These are phyloP conservation scores for Willisornis vidua DNA, from an alignment of 2,113 vertebrate species.

Conservation along the genomic window DNA sequence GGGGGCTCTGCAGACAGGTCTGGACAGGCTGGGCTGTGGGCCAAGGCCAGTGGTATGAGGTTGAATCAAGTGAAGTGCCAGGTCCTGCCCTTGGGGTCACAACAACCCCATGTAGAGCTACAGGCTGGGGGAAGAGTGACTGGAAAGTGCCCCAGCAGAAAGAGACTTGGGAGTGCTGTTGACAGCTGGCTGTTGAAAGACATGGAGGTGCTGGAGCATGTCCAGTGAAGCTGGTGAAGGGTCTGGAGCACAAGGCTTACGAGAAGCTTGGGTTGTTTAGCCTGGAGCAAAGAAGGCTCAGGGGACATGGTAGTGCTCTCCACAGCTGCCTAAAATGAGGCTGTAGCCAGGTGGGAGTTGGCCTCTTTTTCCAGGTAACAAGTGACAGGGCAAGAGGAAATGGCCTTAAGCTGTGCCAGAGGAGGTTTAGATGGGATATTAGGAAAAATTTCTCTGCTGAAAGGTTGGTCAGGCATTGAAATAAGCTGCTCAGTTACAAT, in stretches of 20 bases:
- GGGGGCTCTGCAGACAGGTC: neutral
- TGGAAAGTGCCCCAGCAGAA: neutral
- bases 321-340: neutral
- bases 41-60: too few relatives aligned
- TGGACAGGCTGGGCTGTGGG: neutral
- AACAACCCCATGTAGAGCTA: fast-evolving
- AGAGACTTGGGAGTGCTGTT: neutral
- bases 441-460: neutral
- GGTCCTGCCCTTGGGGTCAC: neutral
- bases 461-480: neutral
- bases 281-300: neutral
- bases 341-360: too few relatives aligned
- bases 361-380: neutral
- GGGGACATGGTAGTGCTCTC: neutral
- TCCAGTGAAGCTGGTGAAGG: fast-evolving
- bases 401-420: neutral
- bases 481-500: neutral
- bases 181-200: neutral
- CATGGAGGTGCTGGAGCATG: neutral
- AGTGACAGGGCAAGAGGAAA: neutral
- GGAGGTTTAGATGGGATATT: neutral
- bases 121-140: neutral
- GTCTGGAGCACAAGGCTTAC: neutral
- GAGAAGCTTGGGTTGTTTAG: neutral
- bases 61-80: neutral